phyloP scores from a whole-genome alignment of 2,797 vertebrate species.

The Cuniculus paca region DNA sequence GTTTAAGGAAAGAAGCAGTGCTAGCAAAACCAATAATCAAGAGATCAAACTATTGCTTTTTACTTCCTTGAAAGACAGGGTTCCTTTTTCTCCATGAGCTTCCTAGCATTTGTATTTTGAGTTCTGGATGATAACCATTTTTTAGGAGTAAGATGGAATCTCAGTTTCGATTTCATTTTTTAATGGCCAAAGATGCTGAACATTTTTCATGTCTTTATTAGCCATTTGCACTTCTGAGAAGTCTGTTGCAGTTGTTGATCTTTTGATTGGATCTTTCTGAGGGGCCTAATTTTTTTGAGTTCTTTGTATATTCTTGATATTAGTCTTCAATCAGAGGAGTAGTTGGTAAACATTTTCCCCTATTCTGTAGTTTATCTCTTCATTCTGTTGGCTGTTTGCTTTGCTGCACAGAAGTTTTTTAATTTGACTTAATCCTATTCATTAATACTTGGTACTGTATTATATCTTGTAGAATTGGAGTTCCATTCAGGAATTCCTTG shows the following conservation, averaged over 20 bases:
- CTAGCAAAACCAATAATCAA: too few relatives aligned
- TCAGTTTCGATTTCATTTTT: not conserved
- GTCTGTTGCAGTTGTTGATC: not conserved
- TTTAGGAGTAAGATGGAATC: not conserved
- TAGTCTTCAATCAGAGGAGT: not conserved
- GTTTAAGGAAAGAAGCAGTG: too few relatives aligned
- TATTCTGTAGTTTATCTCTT: not conserved
- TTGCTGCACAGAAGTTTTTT: not conserved
- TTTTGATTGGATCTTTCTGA: not conserved
- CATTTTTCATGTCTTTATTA: not conserved
- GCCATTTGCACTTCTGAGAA: not conserved
- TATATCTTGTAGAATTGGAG: not conserved
- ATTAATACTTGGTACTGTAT: not conserved
- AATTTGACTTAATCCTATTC: not conserved
- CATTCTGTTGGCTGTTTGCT: not conserved
- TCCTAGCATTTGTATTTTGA: not conserved
- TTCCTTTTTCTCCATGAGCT: not conserved
- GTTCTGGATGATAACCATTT: not conserved
- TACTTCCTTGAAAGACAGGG: too few relatives aligned
- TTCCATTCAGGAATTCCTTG: not conserved
- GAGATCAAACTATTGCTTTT: too few relatives aligned
- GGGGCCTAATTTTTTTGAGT: not conserved
- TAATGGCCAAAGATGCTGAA: not conserved
- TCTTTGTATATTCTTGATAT: not conserved
- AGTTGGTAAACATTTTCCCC: not conserved